Percentiles rank a stretch among this genome's conserved stretches.
These are phyloP conservation scores for Neotoma lepida DNA, from an alignment of 2,113 vertebrate genomes.

Conservation along the genomic window DNA sequence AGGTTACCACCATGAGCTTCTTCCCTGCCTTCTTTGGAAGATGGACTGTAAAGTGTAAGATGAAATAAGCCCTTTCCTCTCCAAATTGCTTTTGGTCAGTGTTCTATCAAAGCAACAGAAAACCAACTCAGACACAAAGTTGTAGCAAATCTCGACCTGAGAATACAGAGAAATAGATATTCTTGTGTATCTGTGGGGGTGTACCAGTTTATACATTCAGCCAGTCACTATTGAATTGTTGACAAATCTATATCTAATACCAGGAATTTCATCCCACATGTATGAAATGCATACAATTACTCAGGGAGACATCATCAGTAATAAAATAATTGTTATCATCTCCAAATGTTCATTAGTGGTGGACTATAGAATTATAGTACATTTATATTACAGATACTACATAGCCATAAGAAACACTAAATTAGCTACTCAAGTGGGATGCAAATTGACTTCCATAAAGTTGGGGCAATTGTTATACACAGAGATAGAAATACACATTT, in stretches of 20 bases:
- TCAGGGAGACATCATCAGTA: background rate
- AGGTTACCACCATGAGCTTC: background rate
- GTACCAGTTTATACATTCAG: background rate
- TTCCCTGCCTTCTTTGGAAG: background rate
- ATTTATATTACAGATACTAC: background rate
- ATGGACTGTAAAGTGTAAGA: background rate
- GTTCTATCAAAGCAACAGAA: background rate
- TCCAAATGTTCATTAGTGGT: background rate
- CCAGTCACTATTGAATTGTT: background rate
- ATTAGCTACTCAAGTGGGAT: background rate
- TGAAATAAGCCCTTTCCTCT: background rate
- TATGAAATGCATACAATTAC: background rate
- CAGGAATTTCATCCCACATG: background rate
- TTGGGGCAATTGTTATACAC: too few species aligned
- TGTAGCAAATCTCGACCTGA: background rate
- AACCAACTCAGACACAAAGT: background rate
- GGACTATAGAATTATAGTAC: background rate
- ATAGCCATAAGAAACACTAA: background rate
- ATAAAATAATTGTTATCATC: background rate
- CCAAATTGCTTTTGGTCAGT: background rate
- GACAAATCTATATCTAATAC: background rate
- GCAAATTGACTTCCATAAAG: background rate
- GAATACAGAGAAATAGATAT: background rate
- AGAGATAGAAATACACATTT: background rate
- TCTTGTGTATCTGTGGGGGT: background rate